These are phyloP conservation scores for Stenolophus ochropezus DNA, from an alignment of 2,888 invertebrate species.

Conservation along the genomic window DNA sequence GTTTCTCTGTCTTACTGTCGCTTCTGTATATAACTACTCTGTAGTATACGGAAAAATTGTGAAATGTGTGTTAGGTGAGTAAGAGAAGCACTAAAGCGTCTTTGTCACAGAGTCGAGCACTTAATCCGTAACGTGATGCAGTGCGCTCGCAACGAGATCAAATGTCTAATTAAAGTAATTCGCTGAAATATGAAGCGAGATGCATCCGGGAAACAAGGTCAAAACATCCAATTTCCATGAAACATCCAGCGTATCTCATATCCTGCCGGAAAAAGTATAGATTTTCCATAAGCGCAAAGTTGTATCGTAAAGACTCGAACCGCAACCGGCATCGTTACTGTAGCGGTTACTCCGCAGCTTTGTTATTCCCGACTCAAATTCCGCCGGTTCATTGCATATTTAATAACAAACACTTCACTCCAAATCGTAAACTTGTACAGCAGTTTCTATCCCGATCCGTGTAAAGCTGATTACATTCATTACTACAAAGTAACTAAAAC, in stretches of 20 bases:
- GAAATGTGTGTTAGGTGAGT: too few species aligned
- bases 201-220: slow-evolving; percentile 8
- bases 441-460: too few species aligned
- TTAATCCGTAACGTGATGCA: not conserved
- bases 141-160: not conserved
- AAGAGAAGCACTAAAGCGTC: not conserved
- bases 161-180: not conserved
- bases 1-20: too few species aligned
- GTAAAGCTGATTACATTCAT: too few species aligned
- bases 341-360: not conserved
- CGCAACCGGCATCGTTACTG: not conserved
- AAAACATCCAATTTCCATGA: slow-evolving; percentile 18
- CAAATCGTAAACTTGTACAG: too few species aligned
- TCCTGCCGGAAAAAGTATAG: slow-evolving; percentile 10
- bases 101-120: not conserved
- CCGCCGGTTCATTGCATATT: too few species aligned
- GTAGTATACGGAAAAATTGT: too few species aligned
- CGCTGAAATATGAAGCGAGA: not conserved
- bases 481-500: too few species aligned
- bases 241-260: slow-evolving; percentile 14
- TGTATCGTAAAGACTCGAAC: not conserved
- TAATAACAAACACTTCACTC: too few species aligned
- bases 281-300: slow-evolving; percentile 10
- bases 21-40: too few species aligned
- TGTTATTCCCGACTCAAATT: too few species aligned